Evolutionary conservation across 2,888 invertebrate species (phyloP).

Genomic region (Apamea epomidion): DNA sequence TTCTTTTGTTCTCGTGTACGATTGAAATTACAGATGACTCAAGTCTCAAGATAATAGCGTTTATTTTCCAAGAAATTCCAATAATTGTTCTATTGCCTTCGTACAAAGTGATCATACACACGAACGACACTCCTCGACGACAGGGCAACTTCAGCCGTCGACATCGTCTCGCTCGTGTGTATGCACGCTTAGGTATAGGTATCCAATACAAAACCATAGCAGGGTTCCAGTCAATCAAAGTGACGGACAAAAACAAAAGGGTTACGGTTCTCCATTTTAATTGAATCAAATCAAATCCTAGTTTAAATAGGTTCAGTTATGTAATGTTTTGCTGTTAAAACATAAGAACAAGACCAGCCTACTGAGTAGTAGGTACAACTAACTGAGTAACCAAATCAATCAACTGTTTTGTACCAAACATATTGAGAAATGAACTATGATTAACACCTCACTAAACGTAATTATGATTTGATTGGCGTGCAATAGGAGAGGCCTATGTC

Average conservation of each 20-base stretch:
- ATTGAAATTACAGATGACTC: conserved; percentile 28
- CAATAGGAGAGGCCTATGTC: neutral
- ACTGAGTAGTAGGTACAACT: neutral
- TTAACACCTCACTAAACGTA: neutral
- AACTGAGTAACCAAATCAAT: neutral
- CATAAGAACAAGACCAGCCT: neutral
- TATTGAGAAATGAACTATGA: neutral
- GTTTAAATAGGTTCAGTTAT: neutral
- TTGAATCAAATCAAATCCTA: neutral
- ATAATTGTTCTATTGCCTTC: neutral
- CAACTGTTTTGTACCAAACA: neutral
- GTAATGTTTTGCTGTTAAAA: neutral
- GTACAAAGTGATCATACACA: neutral
- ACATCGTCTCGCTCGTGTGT: too few relatives aligned
- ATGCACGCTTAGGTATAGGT: too few relatives aligned
- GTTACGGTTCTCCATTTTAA: neutral
- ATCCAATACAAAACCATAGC: conserved; percentile 15
- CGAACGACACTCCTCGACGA: too few relatives aligned
- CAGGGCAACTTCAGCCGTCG: too few relatives aligned
- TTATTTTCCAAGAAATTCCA: conserved; percentile 5
- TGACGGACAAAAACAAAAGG: neutral
- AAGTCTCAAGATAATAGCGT: neutral
- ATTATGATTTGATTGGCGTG: neutral
- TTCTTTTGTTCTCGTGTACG: conserved; percentile 29
- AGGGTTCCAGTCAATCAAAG: neutral